Conservation (phyloP, 1,140 invertebrate species). For the Thaumatotibia leucotreta region DNA sequence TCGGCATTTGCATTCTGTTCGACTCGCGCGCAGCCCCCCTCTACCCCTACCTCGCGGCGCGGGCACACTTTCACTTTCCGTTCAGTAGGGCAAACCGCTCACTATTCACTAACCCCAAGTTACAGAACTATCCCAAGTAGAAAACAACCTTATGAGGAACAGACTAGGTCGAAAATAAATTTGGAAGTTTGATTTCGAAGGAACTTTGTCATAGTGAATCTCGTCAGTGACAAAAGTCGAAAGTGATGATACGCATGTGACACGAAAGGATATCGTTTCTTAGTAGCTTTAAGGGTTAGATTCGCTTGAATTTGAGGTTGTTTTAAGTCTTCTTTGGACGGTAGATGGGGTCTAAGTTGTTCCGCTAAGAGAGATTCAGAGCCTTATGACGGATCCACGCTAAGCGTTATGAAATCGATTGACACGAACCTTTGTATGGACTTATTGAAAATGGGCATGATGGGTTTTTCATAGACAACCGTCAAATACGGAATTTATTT, state of each 20-base stretch:
- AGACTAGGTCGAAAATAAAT: conserved; percentile 23
- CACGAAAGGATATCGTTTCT: conserved; percentile 15
- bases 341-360: conserved; percentile 38
- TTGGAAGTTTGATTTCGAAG: not conserved
- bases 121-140: not conserved
- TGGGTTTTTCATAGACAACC: not conserved
- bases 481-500: not conserved
- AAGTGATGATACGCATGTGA: conserved; percentile 25
- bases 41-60: conserved; percentile 25
- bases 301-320: conserved; percentile 12
- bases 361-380: conserved; percentile 66
- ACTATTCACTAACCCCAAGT: conserved; percentile 29
- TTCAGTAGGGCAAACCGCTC: conserved; percentile 58
- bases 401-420: conserved; percentile 65
- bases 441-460: not conserved
- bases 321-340: conserved; percentile 28
- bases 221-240: conserved; percentile 38
- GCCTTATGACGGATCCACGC: conserved; percentile 62
- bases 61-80: conserved; percentile 68
- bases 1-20: conserved; percentile 63
- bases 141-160: conserved; percentile 14
- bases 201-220: conserved; percentile 42
- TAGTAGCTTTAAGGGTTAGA: conserved; percentile 14
- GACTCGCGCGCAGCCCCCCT: conserved; percentile 45
- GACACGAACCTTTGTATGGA: conserved; percentile 45